Base-by-base conservation (phyloP, 2,888 invertebrate species). In the Orchesella flavescens region DNA sequence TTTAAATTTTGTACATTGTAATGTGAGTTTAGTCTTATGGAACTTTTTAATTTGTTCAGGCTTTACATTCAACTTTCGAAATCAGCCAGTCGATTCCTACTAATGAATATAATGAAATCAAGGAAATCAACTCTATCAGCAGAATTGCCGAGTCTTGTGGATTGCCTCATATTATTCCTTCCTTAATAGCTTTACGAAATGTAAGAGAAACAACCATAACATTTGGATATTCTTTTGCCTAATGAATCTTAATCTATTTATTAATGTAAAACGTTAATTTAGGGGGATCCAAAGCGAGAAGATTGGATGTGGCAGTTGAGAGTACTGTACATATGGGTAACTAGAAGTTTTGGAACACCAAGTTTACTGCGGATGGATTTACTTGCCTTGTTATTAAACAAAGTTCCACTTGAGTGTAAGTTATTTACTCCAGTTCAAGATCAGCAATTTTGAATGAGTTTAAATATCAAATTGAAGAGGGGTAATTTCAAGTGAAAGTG, bases 251-350 rank as follows among this genome's bases (percentile, higher is more conserved):
- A n/a, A n/a, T n/a, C n/a, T n/a, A 34, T 34, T 34, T 34, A 7
- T 7, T 34, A 2, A 34, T 2, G 7, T 34, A 34, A 34, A 34
- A 34, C 34, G 2, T 7, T 34, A 44, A 23, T 72, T 43, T 55
- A 87, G 87, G 87, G 84, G 0, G 79, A 87, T 44, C 69, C 84
- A 12, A 74, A 77, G 17, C 73, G 74, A 19, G 79, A 83, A 9
- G 85, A 86, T 43, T 87, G 86, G 87, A 61, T 75, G 66, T 87
- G 85, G 84, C 86, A 88, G 71, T 15, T 87, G 12, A 23, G 86
- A 21, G 85, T 87, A 24, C 76, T 88, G n/a, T 85, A 84, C 68
- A 85, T 85, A 74, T 88, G 88, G 88, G 71, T 83, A 13, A 72
- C 69, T 2, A 63, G 53, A 55, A 79, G 55, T 9, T 4, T 23